These are phyloP conservation scores for Bufotes viridis DNA, from an alignment of 2,797 vertebrate genomes.

Conservation along the genomic window DNA sequence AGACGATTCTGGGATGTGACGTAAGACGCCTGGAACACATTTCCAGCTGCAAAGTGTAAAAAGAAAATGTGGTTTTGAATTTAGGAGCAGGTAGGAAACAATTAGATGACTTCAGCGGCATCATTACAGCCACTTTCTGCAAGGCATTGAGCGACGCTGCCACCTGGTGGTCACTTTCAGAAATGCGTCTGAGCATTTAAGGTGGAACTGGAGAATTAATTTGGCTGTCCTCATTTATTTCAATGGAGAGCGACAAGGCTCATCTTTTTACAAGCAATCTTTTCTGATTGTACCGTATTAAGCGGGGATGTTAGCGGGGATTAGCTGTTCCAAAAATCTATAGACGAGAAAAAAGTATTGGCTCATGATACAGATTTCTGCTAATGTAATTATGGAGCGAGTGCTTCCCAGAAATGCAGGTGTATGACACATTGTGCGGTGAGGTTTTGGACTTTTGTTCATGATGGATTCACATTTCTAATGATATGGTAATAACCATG, in stretches of 20 bases:
- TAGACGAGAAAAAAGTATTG: slow-evolving; percentile 32
- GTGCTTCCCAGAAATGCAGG: slow-evolving; percentile 73
- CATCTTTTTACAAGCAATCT: not conserved
- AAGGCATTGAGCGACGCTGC: slow-evolving; percentile 62
- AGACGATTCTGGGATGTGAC: slow-evolving; percentile 18
- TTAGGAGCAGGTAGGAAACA: slow-evolving; percentile 27
- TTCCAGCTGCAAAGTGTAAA: not conserved
- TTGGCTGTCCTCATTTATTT: not conserved
- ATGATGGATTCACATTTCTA: not conserved
- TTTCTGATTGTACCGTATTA: not conserved
- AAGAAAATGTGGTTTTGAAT: slow-evolving; percentile 37
- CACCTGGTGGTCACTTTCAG: slow-evolving; percentile 69
- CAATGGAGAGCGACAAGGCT: not conserved
- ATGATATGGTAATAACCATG: slow-evolving; percentile 53
- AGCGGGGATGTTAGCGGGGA: slow-evolving; percentile 46
- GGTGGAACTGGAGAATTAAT: slow-evolving; percentile 2
- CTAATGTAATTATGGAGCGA: slow-evolving; percentile 66
- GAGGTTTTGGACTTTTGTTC: slow-evolving; percentile 64
- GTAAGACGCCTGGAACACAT: slow-evolving; percentile 25
- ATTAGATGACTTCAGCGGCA: not conserved
- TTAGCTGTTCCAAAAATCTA: slow-evolving; percentile 66
- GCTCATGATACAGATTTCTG: slow-evolving; percentile 65
- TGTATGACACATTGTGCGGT: slow-evolving; percentile 66
- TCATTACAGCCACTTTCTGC: not conserved
- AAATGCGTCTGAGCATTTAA: not conserved